phyloP scores from a whole-genome alignment of 2,797 vertebrate genomes.

The Chelmon rostratus region DNA sequence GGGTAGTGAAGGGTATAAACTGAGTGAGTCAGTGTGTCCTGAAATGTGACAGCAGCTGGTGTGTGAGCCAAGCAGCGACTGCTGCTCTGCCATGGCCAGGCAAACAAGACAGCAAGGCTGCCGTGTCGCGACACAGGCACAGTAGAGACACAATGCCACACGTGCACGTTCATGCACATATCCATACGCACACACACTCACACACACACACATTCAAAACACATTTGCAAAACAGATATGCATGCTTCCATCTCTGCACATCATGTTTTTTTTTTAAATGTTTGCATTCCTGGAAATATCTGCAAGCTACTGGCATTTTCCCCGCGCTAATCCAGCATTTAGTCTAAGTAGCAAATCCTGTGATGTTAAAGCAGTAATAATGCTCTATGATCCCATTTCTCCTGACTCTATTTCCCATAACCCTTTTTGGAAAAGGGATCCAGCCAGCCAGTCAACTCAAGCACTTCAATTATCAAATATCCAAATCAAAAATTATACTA shows the following conservation, averaged over 20 bases:
- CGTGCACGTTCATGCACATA: neutral
- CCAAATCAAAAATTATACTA: slow-evolving; percentile 30
- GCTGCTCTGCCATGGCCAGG: slow-evolving; percentile 40
- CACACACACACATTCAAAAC: slow-evolving; percentile 7
- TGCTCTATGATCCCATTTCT: slow-evolving; percentile 66
- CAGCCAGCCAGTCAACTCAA: slow-evolving; percentile 4
- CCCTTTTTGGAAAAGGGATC: slow-evolving; percentile 24
- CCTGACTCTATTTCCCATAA: slow-evolving; percentile 43
- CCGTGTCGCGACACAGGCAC: slow-evolving; percentile 19
- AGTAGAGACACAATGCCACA: slow-evolving; percentile 21
- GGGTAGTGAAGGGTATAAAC: slow-evolving; percentile 66
- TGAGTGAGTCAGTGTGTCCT: slow-evolving; percentile 62
- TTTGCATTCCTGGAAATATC: slow-evolving; percentile 49
- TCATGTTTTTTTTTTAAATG: slow-evolving; percentile 30
- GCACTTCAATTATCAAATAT: slow-evolving; percentile 35
- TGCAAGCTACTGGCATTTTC: slow-evolving; percentile 44
- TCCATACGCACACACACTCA: slow-evolving; percentile 1
- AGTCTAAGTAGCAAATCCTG: slow-evolving; percentile 63
- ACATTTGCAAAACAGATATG: slow-evolving; percentile 1
- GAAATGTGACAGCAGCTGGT: slow-evolving; percentile 63
- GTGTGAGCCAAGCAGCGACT: slow-evolving; percentile 50
- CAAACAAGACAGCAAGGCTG: slow-evolving; percentile 36
- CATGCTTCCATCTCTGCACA: slow-evolving; percentile 11
- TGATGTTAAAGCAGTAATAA: slow-evolving; percentile 61
- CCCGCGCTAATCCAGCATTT: slow-evolving; percentile 70